A percentile compares a stretch with the other conserved stretches of the same genome.
Evolutionary conservation across 2,888 invertebrate genomes (phyloP).

Genomic region (Cantharis rustica): DNA sequence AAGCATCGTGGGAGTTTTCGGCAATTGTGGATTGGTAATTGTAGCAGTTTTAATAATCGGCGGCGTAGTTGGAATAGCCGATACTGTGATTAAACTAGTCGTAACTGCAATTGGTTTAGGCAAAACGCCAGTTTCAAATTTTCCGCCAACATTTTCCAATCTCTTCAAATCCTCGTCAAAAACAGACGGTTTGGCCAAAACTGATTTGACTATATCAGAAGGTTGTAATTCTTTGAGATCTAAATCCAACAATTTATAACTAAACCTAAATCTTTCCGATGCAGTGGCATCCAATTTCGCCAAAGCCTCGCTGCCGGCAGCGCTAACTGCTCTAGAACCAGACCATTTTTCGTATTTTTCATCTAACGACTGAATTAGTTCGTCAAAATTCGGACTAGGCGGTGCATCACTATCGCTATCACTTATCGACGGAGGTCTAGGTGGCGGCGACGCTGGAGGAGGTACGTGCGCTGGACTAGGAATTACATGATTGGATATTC

Average conservation of each 20-base stretch:
- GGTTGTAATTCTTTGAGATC: constrained; percentile 83
- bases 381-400: constrained; percentile 82
- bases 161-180: constrained; percentile 96
- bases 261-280: constrained; percentile 63
- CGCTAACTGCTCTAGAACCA: constrained; percentile 66
- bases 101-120: constrained; percentile 40
- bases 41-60: constrained; percentile 41
- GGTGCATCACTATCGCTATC: constrained; percentile 75
- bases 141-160: constrained; percentile 83
- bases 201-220: constrained; percentile 90
- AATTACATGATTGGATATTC: constrained; percentile 42
- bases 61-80: constrained; percentile 31
- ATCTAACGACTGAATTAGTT: constrained; percentile 88
- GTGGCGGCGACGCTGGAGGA: constrained; percentile 67
- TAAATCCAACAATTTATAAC: constrained; percentile 77
- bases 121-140: constrained; percentile 66
- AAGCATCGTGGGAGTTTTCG: constrained; percentile 51
- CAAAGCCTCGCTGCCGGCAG: constrained; percentile 60
- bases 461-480: constrained; percentile 55
- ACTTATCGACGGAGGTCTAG: constrained; percentile 75
- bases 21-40: constrained; percentile 36
- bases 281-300: constrained; percentile 59
- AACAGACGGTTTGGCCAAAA: constrained; percentile 89
- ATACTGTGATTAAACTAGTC: constrained; percentile 10
- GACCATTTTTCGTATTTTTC: constrained; percentile 94